Percentiles rank a stretch among this genome's conserved stretches.
Evolutionary conservation across 1,140 invertebrate genomes (phyloP).

Genomic region (Cydia splendana): DNA sequence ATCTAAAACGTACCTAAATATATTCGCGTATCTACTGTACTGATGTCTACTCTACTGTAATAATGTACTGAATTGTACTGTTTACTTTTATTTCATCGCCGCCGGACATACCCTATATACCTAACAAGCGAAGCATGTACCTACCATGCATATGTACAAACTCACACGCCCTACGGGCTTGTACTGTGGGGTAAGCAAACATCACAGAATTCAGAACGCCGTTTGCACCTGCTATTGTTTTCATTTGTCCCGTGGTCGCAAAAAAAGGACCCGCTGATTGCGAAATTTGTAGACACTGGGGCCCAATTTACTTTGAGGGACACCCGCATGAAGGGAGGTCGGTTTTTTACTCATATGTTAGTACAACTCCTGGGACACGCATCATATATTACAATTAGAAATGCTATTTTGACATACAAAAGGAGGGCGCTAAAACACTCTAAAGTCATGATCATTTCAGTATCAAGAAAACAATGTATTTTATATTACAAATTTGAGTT

Average conservation of each 20-base stretch:
- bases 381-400: no score
- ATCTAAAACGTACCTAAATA: no score
- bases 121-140: not conserved
- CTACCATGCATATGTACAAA: not conserved
- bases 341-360: not conserved
- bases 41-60: no score
- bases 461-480: no score
- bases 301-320: conserved; percentile 3
- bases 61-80: no score
- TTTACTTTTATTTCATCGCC: not conserved
- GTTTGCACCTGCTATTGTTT: conserved; percentile 16
- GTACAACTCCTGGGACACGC: not conserved
- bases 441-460: no score
- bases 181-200: conserved; percentile 13
- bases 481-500: no score
- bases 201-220: not conserved
- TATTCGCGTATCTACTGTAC: no score
- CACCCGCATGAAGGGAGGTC: not conserved
- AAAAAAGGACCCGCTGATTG: conserved; percentile 7
- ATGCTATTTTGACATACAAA: no score
- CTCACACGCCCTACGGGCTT: not conserved
- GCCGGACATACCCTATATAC: not conserved
- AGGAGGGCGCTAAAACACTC: no score
- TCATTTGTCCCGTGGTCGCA: not conserved
- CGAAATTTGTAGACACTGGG: not conserved